phyloP scores from a whole-genome alignment of 2,888 invertebrate genomes.

The Keiferia lycopersicella region DNA sequence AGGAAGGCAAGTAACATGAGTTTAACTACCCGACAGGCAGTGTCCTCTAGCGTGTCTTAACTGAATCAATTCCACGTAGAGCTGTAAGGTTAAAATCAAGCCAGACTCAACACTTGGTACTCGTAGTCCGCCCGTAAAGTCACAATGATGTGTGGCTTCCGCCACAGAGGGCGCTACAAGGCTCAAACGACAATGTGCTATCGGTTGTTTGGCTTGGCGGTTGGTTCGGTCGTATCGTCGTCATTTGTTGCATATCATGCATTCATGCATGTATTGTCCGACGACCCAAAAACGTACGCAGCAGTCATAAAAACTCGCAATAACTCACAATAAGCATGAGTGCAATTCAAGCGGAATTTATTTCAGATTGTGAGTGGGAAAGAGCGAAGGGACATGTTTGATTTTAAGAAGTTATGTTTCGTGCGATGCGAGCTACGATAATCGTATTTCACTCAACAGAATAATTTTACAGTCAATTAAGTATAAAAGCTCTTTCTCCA shows the following conservation, averaged over 20 bases:
- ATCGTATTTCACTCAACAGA: not conserved
- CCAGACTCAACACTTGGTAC: not conserved
- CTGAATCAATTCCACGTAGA: not conserved
- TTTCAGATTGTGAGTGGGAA: constrained; percentile 15
- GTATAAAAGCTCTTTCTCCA: not conserved
- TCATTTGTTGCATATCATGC: constrained; percentile 1
- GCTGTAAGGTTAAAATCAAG: not conserved
- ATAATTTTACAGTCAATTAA: not conserved
- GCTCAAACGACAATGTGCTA: not conserved
- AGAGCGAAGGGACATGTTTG: not conserved
- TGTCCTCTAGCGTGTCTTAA: not conserved
- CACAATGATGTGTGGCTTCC: not conserved
- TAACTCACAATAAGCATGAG: constrained; percentile 19
- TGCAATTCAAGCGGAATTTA: constrained; percentile 25
- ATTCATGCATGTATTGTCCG: constrained; percentile 8
- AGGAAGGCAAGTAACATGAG: too few relatives aligned
- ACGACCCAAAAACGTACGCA: constrained; percentile 8
- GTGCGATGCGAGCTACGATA: not conserved
- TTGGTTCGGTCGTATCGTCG: not conserved
- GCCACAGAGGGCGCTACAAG: constrained; percentile 5
- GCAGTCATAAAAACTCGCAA: constrained; percentile 17
- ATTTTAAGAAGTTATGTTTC: not conserved
- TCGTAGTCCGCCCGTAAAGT: too few relatives aligned
- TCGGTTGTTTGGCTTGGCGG: not conserved
- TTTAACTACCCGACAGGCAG: not conserved